phyloP scores from a whole-genome alignment of 2,113 vertebrate genomes.

The Labeo rohita region DNA sequence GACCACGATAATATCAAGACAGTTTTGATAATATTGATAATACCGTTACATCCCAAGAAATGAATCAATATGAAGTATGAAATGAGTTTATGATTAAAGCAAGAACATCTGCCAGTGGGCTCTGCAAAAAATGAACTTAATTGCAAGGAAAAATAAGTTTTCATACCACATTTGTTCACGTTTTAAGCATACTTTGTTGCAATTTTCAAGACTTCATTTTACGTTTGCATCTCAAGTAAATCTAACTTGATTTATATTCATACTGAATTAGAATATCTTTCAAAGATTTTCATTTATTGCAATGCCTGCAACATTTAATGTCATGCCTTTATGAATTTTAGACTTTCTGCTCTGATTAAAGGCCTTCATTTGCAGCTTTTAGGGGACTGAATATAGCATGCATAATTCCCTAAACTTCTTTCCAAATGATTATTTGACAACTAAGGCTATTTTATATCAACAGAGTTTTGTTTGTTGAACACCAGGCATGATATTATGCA shows the following conservation, averaged over 20 bases:
- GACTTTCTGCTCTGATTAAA: not conserved
- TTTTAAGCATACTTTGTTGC: too few relatives aligned
- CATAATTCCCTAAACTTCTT: not conserved
- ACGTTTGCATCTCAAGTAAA: too few relatives aligned
- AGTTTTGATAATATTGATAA: too few relatives aligned
- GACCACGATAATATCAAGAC: too few relatives aligned
- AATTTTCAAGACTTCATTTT: too few relatives aligned
- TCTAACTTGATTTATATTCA: too few relatives aligned
- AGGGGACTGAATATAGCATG: not conserved
- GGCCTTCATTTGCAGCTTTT: not conserved
- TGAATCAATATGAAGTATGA: too few relatives aligned
- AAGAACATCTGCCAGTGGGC: not conserved
- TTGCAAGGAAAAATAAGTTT: not conserved
- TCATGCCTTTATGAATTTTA: not conserved
- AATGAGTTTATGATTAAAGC: not conserved
- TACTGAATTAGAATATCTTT: too few relatives aligned
- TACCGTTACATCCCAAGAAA: too few relatives aligned
- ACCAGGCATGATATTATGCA: not conserved
- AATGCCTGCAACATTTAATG: too few relatives aligned
- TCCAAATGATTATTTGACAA: not conserved
- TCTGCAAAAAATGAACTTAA: too few relatives aligned
- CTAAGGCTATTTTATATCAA: not conserved
- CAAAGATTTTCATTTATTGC: too few relatives aligned
- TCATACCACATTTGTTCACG: not conserved
- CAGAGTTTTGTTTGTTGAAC: not conserved